Evolutionary conservation across 2,113 vertebrate species (phyloP), one percentile per base, ranked within the genome.

Genomic region (Mystacornis crossleyi): DNA sequence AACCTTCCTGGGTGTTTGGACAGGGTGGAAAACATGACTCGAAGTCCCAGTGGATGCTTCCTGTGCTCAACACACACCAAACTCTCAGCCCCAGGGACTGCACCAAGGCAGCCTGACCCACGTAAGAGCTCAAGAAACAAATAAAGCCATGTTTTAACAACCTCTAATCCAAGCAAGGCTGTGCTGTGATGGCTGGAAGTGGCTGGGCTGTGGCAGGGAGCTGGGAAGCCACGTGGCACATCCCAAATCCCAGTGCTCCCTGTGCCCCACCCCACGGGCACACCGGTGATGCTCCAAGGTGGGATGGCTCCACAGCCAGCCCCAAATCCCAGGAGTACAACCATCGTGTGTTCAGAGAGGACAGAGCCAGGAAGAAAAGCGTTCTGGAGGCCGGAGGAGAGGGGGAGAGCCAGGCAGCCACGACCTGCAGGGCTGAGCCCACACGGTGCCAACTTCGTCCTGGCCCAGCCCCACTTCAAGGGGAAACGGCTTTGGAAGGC

Each of bases 161-260:
- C 13, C 42, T 40, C 43, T 57, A 5, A 66, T 0, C 34, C 55
- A 12, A 90, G 69, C 73, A 38, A 64, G 50, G 54, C 70, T 19
- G 50, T 16, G 89, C 55, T 74, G 70, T 0, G 4, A 15, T 10
- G 72, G 42, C 70, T 7, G 17, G 69, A 28, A 45, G 50, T 9
- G 6, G 57, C 36, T 2, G 9, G 50, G 70, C 64, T 16, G 13
- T 0, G 4, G 57, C 51, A 40, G 36, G 0, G 6, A 72, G 82
- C 40, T 2, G 13, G 40, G n/a, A 38, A 60, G 33, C 51, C 0
- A 0, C 0, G 6, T 5, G 2, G 73, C 34, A 20, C 70, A 79
- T 54, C 82, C 82, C 9, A 14, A 64, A 77, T 34, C 54, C 15
- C 0, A 0, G 9, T 9, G 33, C 43, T 55, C 55, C 45, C 78